Conservation (phyloP, 2,888 invertebrate species). For the Operophtera brumata region DNA sequence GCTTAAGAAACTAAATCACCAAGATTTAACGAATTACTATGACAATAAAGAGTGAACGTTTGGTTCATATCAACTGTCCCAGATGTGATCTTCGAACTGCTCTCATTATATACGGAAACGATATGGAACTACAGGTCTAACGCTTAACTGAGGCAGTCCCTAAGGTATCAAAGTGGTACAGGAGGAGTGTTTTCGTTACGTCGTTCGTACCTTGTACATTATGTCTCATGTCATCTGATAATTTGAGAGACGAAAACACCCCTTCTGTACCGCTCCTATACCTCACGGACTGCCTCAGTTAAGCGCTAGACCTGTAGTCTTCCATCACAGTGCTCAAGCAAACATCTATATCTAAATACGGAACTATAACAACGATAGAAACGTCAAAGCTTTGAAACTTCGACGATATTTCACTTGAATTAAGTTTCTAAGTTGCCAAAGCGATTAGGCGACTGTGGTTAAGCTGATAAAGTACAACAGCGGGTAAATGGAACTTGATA, state of each 20-base stretch:
- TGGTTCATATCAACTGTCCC: slow-evolving; percentile 21
- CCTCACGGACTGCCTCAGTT: too few relatives aligned
- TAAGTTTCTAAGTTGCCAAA: slow-evolving; percentile 24
- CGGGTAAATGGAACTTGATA: slow-evolving; percentile 27
- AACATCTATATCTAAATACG: slow-evolving; percentile 16
- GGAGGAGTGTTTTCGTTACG: too few relatives aligned
- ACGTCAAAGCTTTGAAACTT: slow-evolving; percentile 27
- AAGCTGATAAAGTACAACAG: slow-evolving; percentile 14
- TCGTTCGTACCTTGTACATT: too few relatives aligned
- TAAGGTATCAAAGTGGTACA: too few relatives aligned
- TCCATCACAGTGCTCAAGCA: slow-evolving; percentile 22
- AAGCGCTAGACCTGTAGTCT: too few relatives aligned
- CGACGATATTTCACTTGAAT: slow-evolving; percentile 31
- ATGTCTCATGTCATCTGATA: too few relatives aligned
- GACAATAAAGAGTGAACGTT: slow-evolving; percentile 61
- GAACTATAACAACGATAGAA: slow-evolving; percentile 31
- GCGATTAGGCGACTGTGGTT: slow-evolving; percentile 22
- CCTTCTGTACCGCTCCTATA: too few relatives aligned
- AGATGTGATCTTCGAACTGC: too few relatives aligned
- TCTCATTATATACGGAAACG: neutral
- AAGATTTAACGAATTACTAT: slow-evolving; percentile 70
- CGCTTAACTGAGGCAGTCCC: too few relatives aligned
- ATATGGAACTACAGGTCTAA: neutral
- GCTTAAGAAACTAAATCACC: slow-evolving; percentile 72
- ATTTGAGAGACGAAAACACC: too few relatives aligned